phyloP scores from a whole-genome alignment of 2,113 vertebrate species.

The Alectura lathami region DNA sequence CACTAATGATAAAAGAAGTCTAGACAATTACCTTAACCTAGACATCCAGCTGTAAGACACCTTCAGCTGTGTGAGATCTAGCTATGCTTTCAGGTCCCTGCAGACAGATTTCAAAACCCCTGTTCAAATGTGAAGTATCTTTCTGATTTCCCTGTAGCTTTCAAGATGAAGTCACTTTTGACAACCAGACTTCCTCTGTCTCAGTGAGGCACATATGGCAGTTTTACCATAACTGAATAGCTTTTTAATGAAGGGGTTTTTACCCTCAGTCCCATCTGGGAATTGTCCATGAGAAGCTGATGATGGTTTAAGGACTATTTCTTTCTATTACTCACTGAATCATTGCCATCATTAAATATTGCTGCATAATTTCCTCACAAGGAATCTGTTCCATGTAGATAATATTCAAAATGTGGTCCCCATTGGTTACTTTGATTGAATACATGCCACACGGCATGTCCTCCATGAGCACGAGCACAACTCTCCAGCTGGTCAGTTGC shows the following conservation, averaged over 20 bases:
- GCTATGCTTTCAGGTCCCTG: slow-evolving; percentile 36
- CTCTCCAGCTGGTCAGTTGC: neutral
- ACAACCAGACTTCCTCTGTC: slow-evolving; percentile 35
- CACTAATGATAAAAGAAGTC: slow-evolving; percentile 67
- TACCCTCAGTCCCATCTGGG: slow-evolving; percentile 45
- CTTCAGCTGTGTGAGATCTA: slow-evolving; percentile 33
- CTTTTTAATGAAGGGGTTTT: slow-evolving; percentile 53
- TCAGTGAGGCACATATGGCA: slow-evolving; percentile 40
- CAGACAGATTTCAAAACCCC: slow-evolving; percentile 40
- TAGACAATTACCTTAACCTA: slow-evolving; percentile 70
- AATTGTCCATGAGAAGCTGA: slow-evolving; percentile 32
- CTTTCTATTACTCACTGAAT: slow-evolving; percentile 50
- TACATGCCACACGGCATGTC: slow-evolving; percentile 4
- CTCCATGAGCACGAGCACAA: neutral
- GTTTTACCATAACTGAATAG: slow-evolving; percentile 45
- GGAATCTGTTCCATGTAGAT: slow-evolving; percentile 35
- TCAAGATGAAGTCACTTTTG: slow-evolving; percentile 43
- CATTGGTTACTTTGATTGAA: slow-evolving; percentile 36
- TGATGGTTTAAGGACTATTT: slow-evolving; percentile 37
- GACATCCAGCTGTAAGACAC: slow-evolving; percentile 64
- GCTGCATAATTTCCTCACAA: slow-evolving; percentile 50
- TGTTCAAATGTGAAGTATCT: slow-evolving; percentile 19
- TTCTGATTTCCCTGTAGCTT: slow-evolving; percentile 55
- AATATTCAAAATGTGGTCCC: slow-evolving; percentile 37
- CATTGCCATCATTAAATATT: slow-evolving; percentile 43